phyloP scores from a whole-genome alignment of 2,113 vertebrate species.

The Pterocles burchelli region DNA sequence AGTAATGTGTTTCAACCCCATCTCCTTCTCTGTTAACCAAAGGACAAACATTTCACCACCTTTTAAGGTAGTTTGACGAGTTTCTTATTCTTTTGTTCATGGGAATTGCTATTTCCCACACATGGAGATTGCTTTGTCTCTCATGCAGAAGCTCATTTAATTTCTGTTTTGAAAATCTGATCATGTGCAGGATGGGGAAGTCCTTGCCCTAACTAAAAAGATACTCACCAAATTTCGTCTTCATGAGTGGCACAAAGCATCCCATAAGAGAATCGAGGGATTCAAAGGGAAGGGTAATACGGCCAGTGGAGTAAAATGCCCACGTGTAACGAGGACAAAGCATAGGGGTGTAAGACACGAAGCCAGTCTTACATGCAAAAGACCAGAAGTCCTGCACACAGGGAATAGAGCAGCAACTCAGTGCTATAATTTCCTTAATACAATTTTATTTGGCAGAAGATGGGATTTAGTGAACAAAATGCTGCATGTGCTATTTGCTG shows the following conservation, averaged over 20 bases:
- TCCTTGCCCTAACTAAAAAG: not conserved
- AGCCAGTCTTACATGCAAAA: not conserved
- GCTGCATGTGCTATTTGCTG: not conserved
- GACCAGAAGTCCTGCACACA: not conserved
- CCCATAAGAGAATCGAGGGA: rapidly evolving
- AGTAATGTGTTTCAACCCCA: not conserved
- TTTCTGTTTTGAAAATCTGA: not conserved
- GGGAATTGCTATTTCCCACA: not conserved
- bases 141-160: not conserved
- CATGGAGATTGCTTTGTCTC: not conserved
- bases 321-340: not conserved
- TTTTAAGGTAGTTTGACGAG: not conserved
- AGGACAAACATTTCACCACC: not conserved
- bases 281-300: not conserved
- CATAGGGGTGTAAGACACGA: not conserved
- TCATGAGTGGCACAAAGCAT: not conserved
- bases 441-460: not conserved
- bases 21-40: not conserved
- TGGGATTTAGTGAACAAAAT: not conserved
- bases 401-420: not conserved
- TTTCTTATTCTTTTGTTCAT: not conserved
- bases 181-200: not conserved
- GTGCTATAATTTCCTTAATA: not conserved
- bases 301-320: not conserved
- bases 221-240: not conserved